Percentiles rank a stretch among this genome's conserved stretches.
phyloP scores from a whole-genome alignment of 2,113 vertebrate species.

The Neodon shergylaensis region DNA sequence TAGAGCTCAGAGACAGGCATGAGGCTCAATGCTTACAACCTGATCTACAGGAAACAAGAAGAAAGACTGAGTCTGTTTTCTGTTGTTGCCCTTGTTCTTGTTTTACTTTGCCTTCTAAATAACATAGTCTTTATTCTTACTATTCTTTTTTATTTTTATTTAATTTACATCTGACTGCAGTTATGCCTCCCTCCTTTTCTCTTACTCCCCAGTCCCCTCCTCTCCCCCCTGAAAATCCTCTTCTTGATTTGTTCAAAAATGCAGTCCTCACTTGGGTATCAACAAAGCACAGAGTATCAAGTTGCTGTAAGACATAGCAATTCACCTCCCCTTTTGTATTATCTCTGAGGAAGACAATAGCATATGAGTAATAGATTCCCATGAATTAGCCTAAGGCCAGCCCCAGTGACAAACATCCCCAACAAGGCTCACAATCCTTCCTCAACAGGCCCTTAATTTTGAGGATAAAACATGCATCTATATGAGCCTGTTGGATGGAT shows the following conservation, averaged over 20 bases:
- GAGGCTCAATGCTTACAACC: background rate
- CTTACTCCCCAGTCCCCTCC: rapidly evolving
- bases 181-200: background rate
- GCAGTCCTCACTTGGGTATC: background rate
- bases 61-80: background rate
- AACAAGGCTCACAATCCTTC: background rate
- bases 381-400: background rate
- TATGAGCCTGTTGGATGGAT: background rate
- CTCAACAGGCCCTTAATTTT: rapidly evolving
- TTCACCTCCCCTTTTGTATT: background rate
- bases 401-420: background rate
- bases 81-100: background rate
- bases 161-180: background rate
- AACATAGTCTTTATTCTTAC: background rate
- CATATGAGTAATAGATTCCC: background rate
- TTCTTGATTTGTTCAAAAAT: background rate
- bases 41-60: background rate
- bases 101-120: background rate
- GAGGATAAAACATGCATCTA: background rate
- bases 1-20: background rate
- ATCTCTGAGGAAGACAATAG: background rate
- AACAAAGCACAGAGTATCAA: background rate
- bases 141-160: background rate
- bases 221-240: background rate
- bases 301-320: background rate